These are phyloP conservation scores for Oryzias woworae DNA, from an alignment of 2,113 vertebrate genomes.

Conservation along the genomic window DNA sequence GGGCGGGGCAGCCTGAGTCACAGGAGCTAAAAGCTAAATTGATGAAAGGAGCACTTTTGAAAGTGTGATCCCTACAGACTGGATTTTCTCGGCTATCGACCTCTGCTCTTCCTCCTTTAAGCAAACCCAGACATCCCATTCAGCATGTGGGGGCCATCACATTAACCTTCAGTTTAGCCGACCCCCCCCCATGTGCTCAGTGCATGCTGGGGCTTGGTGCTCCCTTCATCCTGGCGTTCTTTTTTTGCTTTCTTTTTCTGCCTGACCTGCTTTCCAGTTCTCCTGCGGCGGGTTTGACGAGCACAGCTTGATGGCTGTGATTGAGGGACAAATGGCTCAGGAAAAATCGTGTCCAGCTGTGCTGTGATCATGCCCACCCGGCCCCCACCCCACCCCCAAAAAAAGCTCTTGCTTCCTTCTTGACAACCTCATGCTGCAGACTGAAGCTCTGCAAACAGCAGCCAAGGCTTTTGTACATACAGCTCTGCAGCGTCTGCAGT, in stretches of 20 bases:
- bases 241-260: slow-evolving; percentile 12
- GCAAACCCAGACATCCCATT: too few relatives aligned
- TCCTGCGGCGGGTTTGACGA: slow-evolving; percentile 52
- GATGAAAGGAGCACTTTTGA: too few relatives aligned
- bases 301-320: slow-evolving; percentile 38
- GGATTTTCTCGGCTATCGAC: too few relatives aligned
- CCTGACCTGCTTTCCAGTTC: slow-evolving; percentile 65
- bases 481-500: slow-evolving; percentile 29
- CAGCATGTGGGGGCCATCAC: too few relatives aligned
- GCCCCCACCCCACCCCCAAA: slow-evolving; percentile 25
- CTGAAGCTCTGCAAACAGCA: slow-evolving; percentile 33
- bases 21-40: too few relatives aligned
- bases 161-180: too few relatives aligned
- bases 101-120: too few relatives aligned
- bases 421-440: slow-evolving; percentile 32
- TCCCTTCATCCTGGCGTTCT: slow-evolving; percentile 12
- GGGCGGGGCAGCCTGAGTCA: too few relatives aligned
- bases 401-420: slow-evolving; percentile 40
- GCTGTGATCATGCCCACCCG: slow-evolving; percentile 34
- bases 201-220: neutral
- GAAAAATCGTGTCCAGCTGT: slow-evolving; percentile 25
- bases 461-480: slow-evolving; percentile 43
- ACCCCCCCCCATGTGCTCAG: too few relatives aligned
- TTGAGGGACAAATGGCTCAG: slow-evolving; percentile 27
- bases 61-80: too few relatives aligned